These are phyloP conservation scores for Germaria angustata DNA, from an alignment of 2,888 invertebrate species.

Conservation along the genomic window DNA sequence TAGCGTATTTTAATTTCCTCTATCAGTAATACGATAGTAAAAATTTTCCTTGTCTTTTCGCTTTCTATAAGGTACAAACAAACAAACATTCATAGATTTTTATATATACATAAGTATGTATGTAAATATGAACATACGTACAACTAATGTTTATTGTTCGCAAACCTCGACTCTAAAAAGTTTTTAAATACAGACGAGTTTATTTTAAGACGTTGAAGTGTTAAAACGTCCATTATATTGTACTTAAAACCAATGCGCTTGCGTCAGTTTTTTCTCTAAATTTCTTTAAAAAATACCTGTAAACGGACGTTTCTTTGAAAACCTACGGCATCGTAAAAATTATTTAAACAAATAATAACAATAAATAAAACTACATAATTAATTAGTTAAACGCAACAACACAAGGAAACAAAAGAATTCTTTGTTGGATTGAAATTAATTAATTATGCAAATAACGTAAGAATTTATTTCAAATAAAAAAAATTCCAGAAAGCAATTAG, in stretches of 20 bases:
- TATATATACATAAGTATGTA: no score
- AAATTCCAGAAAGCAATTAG: neutral
- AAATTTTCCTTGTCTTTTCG: no score
- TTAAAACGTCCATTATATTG: slow-evolving; percentile 50
- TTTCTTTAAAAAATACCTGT: slow-evolving; percentile 34
- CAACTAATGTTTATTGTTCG: neutral
- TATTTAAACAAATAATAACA: neutral
- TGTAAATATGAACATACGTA: neutral
- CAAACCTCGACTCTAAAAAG: slow-evolving; percentile 37
- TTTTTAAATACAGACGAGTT: slow-evolving; percentile 56
- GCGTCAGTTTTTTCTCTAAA: slow-evolving; percentile 42
- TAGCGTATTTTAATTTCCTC: no score
- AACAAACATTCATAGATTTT: no score
- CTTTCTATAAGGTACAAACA: no score
- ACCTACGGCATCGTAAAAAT: slow-evolving; percentile 1
- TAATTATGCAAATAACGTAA: slow-evolving; percentile 69
- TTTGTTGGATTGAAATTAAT: slow-evolving; percentile 61
- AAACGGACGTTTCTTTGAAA: slow-evolving; percentile 41
- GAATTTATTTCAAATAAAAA: slow-evolving; percentile 57
- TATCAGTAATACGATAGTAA: no score
- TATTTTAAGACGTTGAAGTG: slow-evolving; percentile 64
- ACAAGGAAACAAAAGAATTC: slow-evolving; percentile 41
- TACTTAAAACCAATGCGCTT: slow-evolving; percentile 46
- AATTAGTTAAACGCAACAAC: slow-evolving; percentile 18
- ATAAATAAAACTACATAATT: neutral